phyloP scores from a whole-genome alignment of 2,797 vertebrate genomes.

The Scyliorhinus canicula region DNA sequence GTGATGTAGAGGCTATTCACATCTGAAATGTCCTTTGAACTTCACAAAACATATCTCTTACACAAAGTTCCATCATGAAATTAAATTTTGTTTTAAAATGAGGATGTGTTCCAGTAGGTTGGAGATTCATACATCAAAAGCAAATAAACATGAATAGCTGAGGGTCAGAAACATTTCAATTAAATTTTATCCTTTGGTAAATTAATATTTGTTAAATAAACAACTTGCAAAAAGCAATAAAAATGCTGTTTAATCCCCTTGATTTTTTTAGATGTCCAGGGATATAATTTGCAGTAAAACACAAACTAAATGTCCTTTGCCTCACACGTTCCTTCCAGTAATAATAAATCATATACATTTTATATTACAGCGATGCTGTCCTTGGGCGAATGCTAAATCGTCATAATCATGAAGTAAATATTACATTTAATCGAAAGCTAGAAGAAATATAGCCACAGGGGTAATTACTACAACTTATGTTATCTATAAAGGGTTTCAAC shows the following conservation, averaged over 20 bases:
- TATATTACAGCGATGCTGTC: neutral
- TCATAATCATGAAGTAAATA: neutral
- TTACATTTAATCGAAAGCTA: neutral
- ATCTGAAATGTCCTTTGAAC: neutral
- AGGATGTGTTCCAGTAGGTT: neutral
- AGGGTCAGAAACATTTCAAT: neutral
- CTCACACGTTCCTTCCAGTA: neutral
- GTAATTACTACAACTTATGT: neutral
- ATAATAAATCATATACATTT: neutral
- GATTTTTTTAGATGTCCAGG: neutral
- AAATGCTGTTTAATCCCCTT: neutral
- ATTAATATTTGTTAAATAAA: constrained; percentile 23
- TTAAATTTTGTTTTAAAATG: neutral
- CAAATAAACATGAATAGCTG: constrained; percentile 5
- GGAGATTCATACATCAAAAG: neutral
- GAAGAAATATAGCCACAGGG: neutral
- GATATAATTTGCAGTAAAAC: neutral
- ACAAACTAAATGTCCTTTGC: neutral
- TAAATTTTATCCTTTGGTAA: neutral
- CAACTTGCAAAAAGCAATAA: constrained; percentile 7
- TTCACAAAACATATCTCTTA: neutral
- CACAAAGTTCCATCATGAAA: neutral
- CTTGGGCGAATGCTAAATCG: neutral
- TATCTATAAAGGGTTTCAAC: neutral
- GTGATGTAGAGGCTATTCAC: neutral